phyloP scores from a whole-genome alignment of 1,140 invertebrate species.

The Aphelinus certus region DNA sequence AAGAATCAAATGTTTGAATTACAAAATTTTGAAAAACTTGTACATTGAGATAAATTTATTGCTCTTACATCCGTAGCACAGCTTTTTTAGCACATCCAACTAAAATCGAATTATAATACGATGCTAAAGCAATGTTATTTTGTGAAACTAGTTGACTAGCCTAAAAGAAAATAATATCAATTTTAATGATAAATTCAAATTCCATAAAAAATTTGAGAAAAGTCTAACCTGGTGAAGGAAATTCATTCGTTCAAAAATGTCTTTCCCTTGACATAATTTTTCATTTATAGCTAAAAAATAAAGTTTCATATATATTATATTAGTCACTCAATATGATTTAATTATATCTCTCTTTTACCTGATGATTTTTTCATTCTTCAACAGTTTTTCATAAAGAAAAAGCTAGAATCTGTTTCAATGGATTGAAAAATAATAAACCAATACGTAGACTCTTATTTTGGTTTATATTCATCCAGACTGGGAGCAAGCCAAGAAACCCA shows the following conservation, averaged over 20 bases:
- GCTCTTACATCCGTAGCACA: slow-evolving; percentile 59
- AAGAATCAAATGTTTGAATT: slow-evolving; percentile 25
- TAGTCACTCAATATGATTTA: not conserved
- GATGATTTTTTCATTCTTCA: slow-evolving; percentile 31
- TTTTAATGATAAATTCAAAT: not conserved
- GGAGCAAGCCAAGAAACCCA: too few relatives aligned
- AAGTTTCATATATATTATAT: slow-evolving; percentile 2
- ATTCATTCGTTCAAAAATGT: slow-evolving; percentile 62
- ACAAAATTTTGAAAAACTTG: not conserved
- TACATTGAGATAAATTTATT: slow-evolving; percentile 13
- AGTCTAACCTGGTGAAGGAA: slow-evolving; percentile 59
- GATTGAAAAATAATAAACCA: too few relatives aligned
- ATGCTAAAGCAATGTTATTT: slow-evolving; percentile 51
- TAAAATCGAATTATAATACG: slow-evolving; percentile 55
- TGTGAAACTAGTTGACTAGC: slow-evolving; percentile 53
- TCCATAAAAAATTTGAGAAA: slow-evolving; percentile 1
- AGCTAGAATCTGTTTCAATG: too few relatives aligned
- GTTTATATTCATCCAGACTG: too few relatives aligned
- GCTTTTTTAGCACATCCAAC: slow-evolving; percentile 59
- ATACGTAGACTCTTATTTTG: too few relatives aligned
- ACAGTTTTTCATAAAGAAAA: too few relatives aligned
- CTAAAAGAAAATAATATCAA: slow-evolving; percentile 44
- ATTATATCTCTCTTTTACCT: slow-evolving; percentile 9
- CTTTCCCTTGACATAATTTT: slow-evolving; percentile 59
- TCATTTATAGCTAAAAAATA: slow-evolving; percentile 31